Evolutionary conservation across 2,888 invertebrate genomes (phyloP).

Genomic region (Ochropleura leucogaster): DNA sequence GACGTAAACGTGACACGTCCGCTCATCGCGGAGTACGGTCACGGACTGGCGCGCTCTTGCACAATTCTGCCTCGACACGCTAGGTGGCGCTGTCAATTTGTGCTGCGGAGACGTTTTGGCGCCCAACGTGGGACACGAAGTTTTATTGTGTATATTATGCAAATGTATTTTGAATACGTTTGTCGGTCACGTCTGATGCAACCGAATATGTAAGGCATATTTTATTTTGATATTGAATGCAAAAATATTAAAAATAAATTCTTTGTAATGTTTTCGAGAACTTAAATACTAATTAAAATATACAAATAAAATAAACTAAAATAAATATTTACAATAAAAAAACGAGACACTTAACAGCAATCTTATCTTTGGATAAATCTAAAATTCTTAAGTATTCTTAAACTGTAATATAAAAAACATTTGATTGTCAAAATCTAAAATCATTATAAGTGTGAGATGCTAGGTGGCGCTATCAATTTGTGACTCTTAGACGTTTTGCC

Average conservation of each 20-base stretch:
- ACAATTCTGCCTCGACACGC: slow-evolving; percentile 74
- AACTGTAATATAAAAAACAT: no score
- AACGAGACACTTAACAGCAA: no score
- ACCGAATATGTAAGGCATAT: slow-evolving; percentile 43
- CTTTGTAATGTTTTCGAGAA: no score
- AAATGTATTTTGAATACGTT: slow-evolving; percentile 61
- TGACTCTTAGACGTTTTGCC: slow-evolving; percentile 65
- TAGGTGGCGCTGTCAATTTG: slow-evolving; percentile 87
- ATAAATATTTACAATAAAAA: no score
- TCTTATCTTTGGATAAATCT: no score
- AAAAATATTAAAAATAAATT: neutral
- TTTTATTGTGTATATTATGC: slow-evolving; percentile 62
- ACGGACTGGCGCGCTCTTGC: slow-evolving; percentile 80
- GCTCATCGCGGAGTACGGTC: slow-evolving; percentile 80
- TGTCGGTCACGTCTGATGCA: slow-evolving; percentile 58
- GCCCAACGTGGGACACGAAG: slow-evolving; percentile 75
- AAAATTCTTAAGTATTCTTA: no score
- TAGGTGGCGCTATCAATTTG: slow-evolving; percentile 85
- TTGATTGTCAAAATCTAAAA: no score
- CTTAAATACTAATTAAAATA: no score
- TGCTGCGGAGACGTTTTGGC: slow-evolving; percentile 78
- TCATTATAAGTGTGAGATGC: slow-evolving; percentile 44
- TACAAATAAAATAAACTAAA: no score
- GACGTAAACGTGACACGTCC: slow-evolving; percentile 78
- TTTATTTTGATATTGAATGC: slow-evolving; percentile 34